A percentile compares a stretch with the other conserved stretches of the same genome.
Conservation (phyloP, 2,113 vertebrate species). For the Leiothrix lutea region DNA sequence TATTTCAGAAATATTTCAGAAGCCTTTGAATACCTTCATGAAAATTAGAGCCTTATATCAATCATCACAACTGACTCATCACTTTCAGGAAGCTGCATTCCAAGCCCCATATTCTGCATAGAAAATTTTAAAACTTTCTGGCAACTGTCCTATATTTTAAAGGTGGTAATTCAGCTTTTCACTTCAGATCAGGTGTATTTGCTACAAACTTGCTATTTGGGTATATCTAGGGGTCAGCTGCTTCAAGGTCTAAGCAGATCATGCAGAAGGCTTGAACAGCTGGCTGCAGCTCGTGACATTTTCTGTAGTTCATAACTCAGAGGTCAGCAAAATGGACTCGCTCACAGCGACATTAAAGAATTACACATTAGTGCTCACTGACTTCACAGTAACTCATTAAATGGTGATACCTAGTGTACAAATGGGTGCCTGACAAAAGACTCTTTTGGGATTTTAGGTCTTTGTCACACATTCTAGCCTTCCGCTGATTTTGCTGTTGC, state of each 20-base stretch:
- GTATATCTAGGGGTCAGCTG: neutral
- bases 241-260: neutral
- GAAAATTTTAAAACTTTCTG: neutral
- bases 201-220: neutral
- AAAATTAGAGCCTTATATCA: conserved; percentile 6
- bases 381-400: neutral
- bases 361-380: neutral
- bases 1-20: conserved; percentile 27
- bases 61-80: neutral
- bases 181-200: neutral
- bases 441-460: neutral
- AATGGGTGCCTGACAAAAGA: neutral
- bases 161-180: neutral
- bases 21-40: neutral
- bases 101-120: neutral
- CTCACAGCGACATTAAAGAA: neutral
- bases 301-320: neutral
- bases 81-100: neutral
- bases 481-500: neutral
- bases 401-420: neutral
- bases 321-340: neutral
- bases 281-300: neutral
- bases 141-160: neutral
- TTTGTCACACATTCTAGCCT: neutral
- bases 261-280: neutral